Conservation (phyloP, 2,888 invertebrate genomes). For the Cyclophora punctaria region DNA sequence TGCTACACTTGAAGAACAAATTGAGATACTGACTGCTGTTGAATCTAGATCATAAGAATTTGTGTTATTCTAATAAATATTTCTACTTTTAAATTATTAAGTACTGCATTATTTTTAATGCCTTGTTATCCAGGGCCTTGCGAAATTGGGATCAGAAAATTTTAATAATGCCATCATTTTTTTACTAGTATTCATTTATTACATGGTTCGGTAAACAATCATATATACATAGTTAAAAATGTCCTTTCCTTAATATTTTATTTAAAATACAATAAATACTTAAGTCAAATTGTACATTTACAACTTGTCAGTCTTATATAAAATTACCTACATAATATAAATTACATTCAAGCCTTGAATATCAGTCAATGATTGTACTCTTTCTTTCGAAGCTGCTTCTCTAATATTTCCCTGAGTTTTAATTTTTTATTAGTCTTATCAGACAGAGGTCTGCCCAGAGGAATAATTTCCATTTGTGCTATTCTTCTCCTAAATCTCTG, state of each 20-base stretch:
- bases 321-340: constrained; percentile 16
- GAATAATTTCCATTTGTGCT: constrained; percentile 78
- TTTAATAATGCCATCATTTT: no score
- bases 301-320: constrained; percentile 24
- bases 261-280: constrained; percentile 1
- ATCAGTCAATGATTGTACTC: constrained; percentile 13
- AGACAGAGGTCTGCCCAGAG: constrained; percentile 70
- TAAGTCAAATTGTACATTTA: constrained; percentile 4
- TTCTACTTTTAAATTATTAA: no score
- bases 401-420: constrained; percentile 56
- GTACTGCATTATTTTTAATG: no score
- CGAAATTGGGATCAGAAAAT: no score
- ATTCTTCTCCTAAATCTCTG: constrained; percentile 78
- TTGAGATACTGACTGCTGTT: constrained; percentile 60
- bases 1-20: constrained; percentile 61
- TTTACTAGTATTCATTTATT: no score
- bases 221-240: no score
- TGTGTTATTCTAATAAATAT: no score
- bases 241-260: neutral
- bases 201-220: no score
- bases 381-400: constrained; percentile 51
- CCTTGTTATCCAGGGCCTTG: no score
- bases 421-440: constrained; percentile 61
- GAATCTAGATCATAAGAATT: constrained; percentile 40
- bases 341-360: neutral